A percentile compares a stretch with the other conserved stretches of the same genome.
Evolutionary conservation across 2,797 vertebrate species (phyloP).

Genomic region (Betta splendens): DNA sequence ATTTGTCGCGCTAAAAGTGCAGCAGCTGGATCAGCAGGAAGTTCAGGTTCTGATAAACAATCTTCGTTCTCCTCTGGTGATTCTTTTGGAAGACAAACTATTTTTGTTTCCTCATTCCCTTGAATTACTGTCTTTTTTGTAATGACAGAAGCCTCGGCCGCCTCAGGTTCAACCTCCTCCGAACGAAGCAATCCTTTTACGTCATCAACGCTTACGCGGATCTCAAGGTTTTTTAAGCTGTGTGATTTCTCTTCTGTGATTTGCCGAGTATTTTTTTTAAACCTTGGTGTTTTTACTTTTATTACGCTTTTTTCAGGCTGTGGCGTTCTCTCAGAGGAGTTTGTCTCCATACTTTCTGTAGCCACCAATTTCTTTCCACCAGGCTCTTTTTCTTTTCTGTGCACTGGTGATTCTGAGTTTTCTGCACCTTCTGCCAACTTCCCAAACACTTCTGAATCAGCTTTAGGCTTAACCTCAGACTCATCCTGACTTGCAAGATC

Average conservation of each 20-base stretch:
- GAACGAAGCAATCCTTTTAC: constrained; percentile 83
- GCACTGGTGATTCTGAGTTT: constrained; percentile 40
- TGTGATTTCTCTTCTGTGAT: constrained; percentile 84
- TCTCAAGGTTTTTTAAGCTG: constrained; percentile 87
- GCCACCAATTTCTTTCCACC: constrained; percentile 75
- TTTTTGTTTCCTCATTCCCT: constrained; percentile 75
- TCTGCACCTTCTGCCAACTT: constrained; percentile 79
- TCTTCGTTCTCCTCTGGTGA: constrained; percentile 83
- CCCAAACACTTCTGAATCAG: constrained; percentile 62
- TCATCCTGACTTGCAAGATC: constrained; percentile 62
- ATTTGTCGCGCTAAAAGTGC: constrained; percentile 90
- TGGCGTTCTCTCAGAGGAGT: constrained; percentile 68
- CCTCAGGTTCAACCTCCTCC: constrained; percentile 77
- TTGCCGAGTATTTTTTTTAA: constrained; percentile 85
- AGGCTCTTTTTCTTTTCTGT: constrained; percentile 73
- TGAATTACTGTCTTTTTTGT: constrained; percentile 81
- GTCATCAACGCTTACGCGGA: constrained; percentile 85
- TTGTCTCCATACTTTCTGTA: constrained; percentile 75
- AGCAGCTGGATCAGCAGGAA: constrained; percentile 82
- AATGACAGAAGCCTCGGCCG: constrained; percentile 60
- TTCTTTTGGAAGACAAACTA: constrained; percentile 68
- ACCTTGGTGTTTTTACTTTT: constrained; percentile 81
- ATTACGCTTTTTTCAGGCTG: constrained; percentile 74
- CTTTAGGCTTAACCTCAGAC: constrained; percentile 68
- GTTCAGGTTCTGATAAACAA: constrained; percentile 76